phyloP scores from a whole-genome alignment of 2,113 vertebrate species.

The Redunca redunca region DNA sequence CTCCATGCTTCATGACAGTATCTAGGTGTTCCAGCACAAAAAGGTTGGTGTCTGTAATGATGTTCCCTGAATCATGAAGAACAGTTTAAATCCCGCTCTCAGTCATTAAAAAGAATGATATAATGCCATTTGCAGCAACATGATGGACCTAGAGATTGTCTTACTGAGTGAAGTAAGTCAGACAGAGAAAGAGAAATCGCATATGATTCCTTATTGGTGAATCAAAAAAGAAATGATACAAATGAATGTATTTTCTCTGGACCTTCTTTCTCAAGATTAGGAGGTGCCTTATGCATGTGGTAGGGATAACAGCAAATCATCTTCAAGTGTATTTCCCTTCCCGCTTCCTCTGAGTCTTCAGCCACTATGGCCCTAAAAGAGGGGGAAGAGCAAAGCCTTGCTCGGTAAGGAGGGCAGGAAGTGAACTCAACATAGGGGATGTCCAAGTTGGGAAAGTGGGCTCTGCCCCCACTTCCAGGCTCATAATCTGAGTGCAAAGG shows the following conservation, averaged over 20 bases:
- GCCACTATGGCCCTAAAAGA: background rate
- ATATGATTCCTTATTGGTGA: background rate
- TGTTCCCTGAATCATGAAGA: background rate
- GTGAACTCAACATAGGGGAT: background rate
- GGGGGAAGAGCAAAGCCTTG: background rate
- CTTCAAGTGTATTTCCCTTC: background rate
- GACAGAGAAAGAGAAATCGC: background rate
- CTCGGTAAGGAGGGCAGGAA: background rate
- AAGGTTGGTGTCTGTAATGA: background rate
- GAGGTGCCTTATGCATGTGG: background rate
- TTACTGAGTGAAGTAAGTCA: background rate
- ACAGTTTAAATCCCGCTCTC: background rate
- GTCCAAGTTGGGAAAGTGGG: background rate
- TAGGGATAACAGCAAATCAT: background rate
- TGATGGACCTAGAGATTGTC: background rate
- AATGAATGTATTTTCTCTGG: background rate
- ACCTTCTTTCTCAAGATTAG: background rate
- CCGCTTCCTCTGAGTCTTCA: background rate
- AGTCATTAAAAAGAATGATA: background rate
- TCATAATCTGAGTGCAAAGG: background rate
- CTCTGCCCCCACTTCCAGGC: background rate
- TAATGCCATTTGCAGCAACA: background rate
- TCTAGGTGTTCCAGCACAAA: background rate
- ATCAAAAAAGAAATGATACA: background rate
- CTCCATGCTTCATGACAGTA: no score